phyloP scores from a whole-genome alignment of 1,140 invertebrate genomes.

The Plectrocnemia conspersa region DNA sequence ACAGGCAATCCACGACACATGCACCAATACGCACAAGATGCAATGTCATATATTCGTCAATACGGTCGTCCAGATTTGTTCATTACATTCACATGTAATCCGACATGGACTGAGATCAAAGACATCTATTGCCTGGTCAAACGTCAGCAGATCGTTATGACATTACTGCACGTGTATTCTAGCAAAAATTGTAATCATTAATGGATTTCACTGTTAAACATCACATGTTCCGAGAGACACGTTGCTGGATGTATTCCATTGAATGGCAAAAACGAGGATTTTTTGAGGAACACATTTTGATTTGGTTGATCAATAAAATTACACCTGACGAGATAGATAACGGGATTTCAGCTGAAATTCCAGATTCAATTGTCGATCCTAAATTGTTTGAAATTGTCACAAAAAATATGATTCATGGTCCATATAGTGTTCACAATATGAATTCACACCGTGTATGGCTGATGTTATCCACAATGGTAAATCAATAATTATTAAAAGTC shows the following conservation, averaged over 20 bases:
- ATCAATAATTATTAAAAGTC: neutral
- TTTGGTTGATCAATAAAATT: slow-evolving; percentile 46
- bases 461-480: slow-evolving; percentile 4
- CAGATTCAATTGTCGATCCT: slow-evolving; percentile 43
- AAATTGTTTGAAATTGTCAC: slow-evolving; percentile 41
- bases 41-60: slow-evolving; percentile 42
- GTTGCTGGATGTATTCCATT: slow-evolving; percentile 46
- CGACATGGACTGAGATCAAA: slow-evolving; percentile 44
- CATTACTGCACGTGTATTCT: slow-evolving; percentile 40
- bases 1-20: slow-evolving; percentile 44
- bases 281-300: slow-evolving; percentile 49
- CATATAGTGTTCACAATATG: slow-evolving; percentile 44
- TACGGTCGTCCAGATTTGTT: slow-evolving; percentile 42
- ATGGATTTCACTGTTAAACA: slow-evolving; percentile 38
- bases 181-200: slow-evolving; percentile 41
- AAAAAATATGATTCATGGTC: slow-evolving; percentile 51
- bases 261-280: slow-evolving; percentile 47
- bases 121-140: slow-evolving; percentile 38
- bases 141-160: slow-evolving; percentile 36
- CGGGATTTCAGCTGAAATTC: too few relatives aligned
- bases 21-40: too few relatives aligned
- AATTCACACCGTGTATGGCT: slow-evolving; percentile 38
- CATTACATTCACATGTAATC: slow-evolving; percentile 48
- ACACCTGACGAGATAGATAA: too few relatives aligned
- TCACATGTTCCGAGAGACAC: slow-evolving; percentile 38